Conservation (phyloP, 2,888 invertebrate genomes). For the Acanthosepion esculentum region DNA sequence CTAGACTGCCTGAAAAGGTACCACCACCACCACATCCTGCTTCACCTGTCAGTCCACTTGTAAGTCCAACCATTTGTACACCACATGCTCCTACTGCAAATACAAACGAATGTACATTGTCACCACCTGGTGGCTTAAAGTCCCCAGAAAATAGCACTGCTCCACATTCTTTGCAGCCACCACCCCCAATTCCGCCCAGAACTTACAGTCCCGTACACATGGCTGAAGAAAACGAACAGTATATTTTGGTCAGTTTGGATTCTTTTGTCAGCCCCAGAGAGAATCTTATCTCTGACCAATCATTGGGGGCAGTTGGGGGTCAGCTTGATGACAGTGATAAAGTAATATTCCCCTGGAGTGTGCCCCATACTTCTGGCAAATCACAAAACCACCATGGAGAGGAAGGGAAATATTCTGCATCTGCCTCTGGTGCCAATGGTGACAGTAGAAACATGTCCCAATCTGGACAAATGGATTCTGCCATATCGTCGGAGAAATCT, state of each 20-base stretch:
- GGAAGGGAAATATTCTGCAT: slow-evolving; percentile 46
- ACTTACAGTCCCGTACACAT: slow-evolving; percentile 69
- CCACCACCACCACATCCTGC: slow-evolving; percentile 47
- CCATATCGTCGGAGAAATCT: slow-evolving; percentile 51
- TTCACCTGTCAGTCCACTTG: slow-evolving; percentile 48
- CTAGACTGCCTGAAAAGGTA: slow-evolving; percentile 56
- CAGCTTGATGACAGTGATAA: slow-evolving; percentile 42
- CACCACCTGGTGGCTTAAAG: slow-evolving; percentile 48
- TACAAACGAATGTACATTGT: slow-evolving; percentile 37
- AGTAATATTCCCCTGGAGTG: slow-evolving; percentile 37
- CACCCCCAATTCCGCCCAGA: slow-evolving; percentile 69
- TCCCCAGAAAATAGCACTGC: slow-evolving; percentile 49
- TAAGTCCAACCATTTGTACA: slow-evolving; percentile 41
- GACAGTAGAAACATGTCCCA: slow-evolving; percentile 45
- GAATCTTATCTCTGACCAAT: slow-evolving; percentile 55
- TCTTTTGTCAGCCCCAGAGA: slow-evolving; percentile 67
- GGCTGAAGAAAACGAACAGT: slow-evolving; percentile 60
- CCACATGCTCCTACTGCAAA: slow-evolving; percentile 49
- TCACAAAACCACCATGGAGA: slow-evolving; percentile 34
- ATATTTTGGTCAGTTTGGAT: slow-evolving; percentile 69
- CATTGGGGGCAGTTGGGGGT: slow-evolving; percentile 52
- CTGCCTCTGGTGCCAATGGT: slow-evolving; percentile 44
- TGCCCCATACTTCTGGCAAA: background rate
- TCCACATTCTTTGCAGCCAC: slow-evolving; percentile 51
- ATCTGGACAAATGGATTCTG: slow-evolving; percentile 59